Conservation (phyloP, 2,888 invertebrate species). For the Falcaria lacertinaria region DNA sequence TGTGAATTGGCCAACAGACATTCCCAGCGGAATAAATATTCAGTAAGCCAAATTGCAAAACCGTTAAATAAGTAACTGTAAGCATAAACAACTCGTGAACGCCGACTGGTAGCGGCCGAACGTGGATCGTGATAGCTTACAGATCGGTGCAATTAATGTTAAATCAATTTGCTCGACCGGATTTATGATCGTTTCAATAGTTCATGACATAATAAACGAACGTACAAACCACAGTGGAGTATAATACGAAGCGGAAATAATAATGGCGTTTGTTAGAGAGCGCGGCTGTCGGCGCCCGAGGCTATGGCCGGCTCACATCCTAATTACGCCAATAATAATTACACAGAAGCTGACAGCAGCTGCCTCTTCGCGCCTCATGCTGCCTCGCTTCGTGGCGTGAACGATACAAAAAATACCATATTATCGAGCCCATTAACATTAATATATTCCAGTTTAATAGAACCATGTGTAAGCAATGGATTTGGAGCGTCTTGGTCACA, state of each 20-base stretch:
- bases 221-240: constrained; percentile 58
- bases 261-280: constrained; percentile 68
- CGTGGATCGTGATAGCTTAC: constrained; percentile 42
- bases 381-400: constrained; percentile 43
- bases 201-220: constrained; percentile 65
- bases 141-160: constrained; percentile 58
- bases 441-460: constrained; percentile 3
- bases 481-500: neutral
- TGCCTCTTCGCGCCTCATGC: constrained; percentile 43
- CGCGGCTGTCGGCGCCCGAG: constrained; percentile 60
- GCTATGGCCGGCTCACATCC: constrained; percentile 65
- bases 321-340: constrained; percentile 78
- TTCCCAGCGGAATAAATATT: constrained; percentile 33
- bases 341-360: constrained; percentile 66
- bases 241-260: constrained; percentile 73
- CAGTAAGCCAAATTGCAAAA: constrained; percentile 41
- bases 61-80: constrained; percentile 62
- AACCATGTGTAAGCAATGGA: neutral
- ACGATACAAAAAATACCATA: constrained; percentile 21
- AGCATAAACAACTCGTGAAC: constrained; percentile 26
- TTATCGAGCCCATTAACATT: constrained; percentile 11
- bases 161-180: constrained; percentile 62
- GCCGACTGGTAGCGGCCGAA: constrained; percentile 14
- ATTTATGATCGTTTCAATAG: constrained; percentile 66
- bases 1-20: constrained; percentile 36